Evolutionary conservation across 2,888 invertebrate genomes (phyloP).

Genomic region (Andrena bucephala): DNA sequence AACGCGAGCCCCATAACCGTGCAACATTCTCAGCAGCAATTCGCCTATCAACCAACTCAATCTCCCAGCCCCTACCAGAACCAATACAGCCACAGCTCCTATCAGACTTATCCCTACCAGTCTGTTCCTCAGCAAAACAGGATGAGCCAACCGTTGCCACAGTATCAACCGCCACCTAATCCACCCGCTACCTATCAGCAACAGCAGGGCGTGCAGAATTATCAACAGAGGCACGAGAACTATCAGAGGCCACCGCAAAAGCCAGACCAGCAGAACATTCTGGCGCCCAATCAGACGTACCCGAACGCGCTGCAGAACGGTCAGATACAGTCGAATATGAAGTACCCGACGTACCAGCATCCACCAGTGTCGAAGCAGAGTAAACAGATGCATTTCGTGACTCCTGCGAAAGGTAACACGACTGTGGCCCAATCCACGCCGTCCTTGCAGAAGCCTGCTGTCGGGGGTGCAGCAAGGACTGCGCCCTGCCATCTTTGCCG

Average conservation of each 20-base stretch:
- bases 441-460: constrained; percentile 58
- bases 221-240: constrained; percentile 68
- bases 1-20: constrained; percentile 82
- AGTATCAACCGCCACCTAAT: constrained; percentile 84
- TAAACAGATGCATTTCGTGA: constrained; percentile 90
- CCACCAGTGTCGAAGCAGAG: constrained; percentile 86
- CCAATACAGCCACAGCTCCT: constrained; percentile 77
- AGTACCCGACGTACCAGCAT: constrained; percentile 88
- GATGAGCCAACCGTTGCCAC: constrained; percentile 81
- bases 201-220: constrained; percentile 75
- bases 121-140: constrained; percentile 74
- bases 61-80: constrained; percentile 79
- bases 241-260: constrained; percentile 84
- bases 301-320: constrained; percentile 80
- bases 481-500: constrained; percentile 94
- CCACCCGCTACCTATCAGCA: constrained; percentile 78
- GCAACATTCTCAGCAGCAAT: constrained; percentile 79
- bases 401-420: constrained; percentile 89
- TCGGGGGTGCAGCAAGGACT: constrained; percentile 84
- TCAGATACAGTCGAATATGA: constrained; percentile 81
- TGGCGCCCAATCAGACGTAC: constrained; percentile 80
- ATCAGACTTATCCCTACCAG: constrained; percentile 79
- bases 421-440: constrained; percentile 88
- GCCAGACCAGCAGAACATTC: constrained; percentile 80
- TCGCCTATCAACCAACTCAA: constrained; percentile 76